A percentile compares a stretch with the other conserved stretches of the same genome.
Conservation (phyloP, 2,888 invertebrate species). For the Drosophila setosimentum region DNA sequence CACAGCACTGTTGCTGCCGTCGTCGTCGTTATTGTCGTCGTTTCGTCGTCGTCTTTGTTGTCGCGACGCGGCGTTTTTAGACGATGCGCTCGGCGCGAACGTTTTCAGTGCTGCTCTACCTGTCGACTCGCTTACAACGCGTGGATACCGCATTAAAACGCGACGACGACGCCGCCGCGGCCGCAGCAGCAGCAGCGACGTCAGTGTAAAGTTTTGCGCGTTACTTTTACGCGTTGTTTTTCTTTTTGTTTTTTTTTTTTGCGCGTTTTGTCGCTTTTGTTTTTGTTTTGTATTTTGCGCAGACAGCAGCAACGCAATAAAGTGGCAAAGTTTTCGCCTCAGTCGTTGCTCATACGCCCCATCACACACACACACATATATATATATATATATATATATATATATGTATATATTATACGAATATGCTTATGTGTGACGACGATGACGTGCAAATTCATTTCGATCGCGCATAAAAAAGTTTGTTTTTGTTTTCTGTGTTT, state of each 20-base stretch:
- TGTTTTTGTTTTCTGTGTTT: slow-evolving; percentile 56
- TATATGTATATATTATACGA: slow-evolving; percentile 1
- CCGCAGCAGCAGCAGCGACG: slow-evolving; percentile 58
- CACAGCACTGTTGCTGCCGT: slow-evolving; percentile 15
- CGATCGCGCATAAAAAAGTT: slow-evolving; percentile 41
- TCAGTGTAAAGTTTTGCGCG: slow-evolving; percentile 63
- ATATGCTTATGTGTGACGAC: slow-evolving; percentile 32
- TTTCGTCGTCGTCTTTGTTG: slow-evolving; percentile 1
- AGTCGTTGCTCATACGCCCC: slow-evolving; percentile 75
- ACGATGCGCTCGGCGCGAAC: slow-evolving; percentile 44
- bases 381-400: slow-evolving; percentile 12
- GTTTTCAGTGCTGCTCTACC: slow-evolving; percentile 76
- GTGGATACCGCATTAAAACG: slow-evolving; percentile 58
- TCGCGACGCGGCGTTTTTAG: slow-evolving; percentile 46
- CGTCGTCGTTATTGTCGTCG: slow-evolving; percentile 11
- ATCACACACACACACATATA: slow-evolving; percentile 45
- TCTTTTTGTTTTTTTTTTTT: slow-evolving; percentile 20
- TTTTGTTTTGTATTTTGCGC: slow-evolving; percentile 34
- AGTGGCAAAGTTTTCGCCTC: slow-evolving; percentile 73
- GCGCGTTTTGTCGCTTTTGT: slow-evolving; percentile 33
- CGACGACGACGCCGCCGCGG: slow-evolving; percentile 58
- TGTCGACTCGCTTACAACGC: slow-evolving; percentile 76
- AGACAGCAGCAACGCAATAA: slow-evolving; percentile 60
- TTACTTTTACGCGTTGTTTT: slow-evolving; percentile 56
- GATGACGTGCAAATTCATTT: slow-evolving; percentile 67